Conservation (phyloP, 2,888 invertebrate genomes). For the Coelinius sp. region DNA sequence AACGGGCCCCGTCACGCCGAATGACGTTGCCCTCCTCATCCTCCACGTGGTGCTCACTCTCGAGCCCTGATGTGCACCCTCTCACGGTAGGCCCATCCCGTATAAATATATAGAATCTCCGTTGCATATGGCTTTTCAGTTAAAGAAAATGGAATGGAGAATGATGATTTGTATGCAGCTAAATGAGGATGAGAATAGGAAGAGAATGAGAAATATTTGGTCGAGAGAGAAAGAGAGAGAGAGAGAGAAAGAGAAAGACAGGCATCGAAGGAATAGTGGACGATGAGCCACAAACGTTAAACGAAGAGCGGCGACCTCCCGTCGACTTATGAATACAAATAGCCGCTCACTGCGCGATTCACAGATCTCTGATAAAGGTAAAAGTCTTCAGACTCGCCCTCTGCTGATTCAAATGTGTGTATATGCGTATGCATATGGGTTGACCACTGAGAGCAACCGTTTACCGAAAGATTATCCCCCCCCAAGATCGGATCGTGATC, state of each 20-base stretch:
- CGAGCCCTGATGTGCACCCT: conserved; percentile 20
- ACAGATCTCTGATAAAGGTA: conserved; percentile 68
- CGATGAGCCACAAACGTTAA: conserved; percentile 43
- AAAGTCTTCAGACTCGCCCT: conserved; percentile 52
- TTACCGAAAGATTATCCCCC: conserved; percentile 60
- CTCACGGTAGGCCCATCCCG: conserved; percentile 25
- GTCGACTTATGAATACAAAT: conserved; percentile 72
- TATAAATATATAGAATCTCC: conserved; percentile 22
- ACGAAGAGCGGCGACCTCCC: conserved; percentile 68
- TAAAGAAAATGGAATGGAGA: conserved; percentile 12
- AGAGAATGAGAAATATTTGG: conserved; percentile 11
- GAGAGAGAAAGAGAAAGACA: too few species aligned
- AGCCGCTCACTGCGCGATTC: conserved; percentile 70
- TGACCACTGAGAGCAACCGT: conserved; percentile 52
- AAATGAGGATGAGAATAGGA: conserved; percentile 35
- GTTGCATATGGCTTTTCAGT: conserved; percentile 3
- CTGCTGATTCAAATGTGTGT: conserved; percentile 10
- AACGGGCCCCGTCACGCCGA: conserved; percentile 52
- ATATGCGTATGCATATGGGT: conserved; percentile 6
- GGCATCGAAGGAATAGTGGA: conserved; percentile 14
- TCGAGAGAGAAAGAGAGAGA: conserved; percentile 8
- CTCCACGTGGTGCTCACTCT: conserved; percentile 24
- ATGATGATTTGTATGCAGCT: conserved; percentile 11
- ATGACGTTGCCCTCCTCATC: conserved; percentile 50
- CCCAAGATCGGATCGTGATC: conserved; percentile 51